Evolutionary conservation across 1,140 invertebrate genomes (phyloP), one percentile per base, ranked within the genome.

Genomic region (Sitophilus oryzae): DNA sequence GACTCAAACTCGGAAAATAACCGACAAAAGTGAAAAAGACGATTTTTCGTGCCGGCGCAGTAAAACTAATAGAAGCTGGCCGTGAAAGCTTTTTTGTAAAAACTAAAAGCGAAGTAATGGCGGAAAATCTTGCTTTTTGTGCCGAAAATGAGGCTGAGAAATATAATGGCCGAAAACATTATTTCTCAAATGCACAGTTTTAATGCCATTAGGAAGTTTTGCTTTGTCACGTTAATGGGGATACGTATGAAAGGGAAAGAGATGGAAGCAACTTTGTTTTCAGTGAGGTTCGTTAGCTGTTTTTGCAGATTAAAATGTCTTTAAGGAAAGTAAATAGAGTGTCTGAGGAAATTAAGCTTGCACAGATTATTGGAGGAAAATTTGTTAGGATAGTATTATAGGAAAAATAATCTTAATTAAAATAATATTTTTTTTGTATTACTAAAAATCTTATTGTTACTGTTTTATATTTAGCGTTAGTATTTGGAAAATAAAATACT

Each of bases 41-140:
- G 14, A 14, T 14, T 40, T 40, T 40, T 20, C 38, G 14, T 20
- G 38, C 5, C 38, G 14, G 14, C 18, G n/a, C n/a, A 20, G 19
- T 20, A 20, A 15, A 40, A 40, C 38, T 20, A 40, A 20, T 40
- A 20, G 14, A 40, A 15, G 38, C 14, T 40, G 38, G 14, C 18
- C 18, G n/a, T 14, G 38, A 40, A 40, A 40, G 38, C 38, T 20
- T 40, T 40, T 40, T n/a, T n/a, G 14, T 40, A 40, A 40, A 40
- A 40, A 15, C 38, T 40, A 40, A 40, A 40, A 40, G 38, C 38
- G 5, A 20, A 40, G 19, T 40, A 40, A 40, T 40, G 38, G 38
- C 38, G 38, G 38, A 40, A 40, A 40, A 15, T 20, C 18, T 40
- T 20, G 38, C 38, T 20, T 40, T 40, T 40, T 20, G 38, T 40